These are phyloP conservation scores for Ranitomeya imitator DNA, from an alignment of 2,113 vertebrate species.

Conservation along the genomic window DNA sequence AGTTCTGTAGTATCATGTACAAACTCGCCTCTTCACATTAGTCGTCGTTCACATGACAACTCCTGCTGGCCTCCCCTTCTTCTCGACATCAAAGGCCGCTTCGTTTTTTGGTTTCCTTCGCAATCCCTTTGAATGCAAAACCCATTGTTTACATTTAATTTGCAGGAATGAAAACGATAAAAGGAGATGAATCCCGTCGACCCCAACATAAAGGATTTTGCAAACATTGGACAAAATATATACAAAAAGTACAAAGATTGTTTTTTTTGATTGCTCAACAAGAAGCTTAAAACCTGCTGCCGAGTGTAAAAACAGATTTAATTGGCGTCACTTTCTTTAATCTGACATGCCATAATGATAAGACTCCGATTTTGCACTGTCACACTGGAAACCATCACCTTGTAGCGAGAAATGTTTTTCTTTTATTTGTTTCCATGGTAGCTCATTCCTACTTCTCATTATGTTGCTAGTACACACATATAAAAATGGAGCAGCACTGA, in stretches of 20 bases:
- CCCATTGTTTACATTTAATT: slow-evolving; percentile 15
- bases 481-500: neutral
- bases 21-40: slow-evolving; percentile 9
- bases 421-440: slow-evolving; percentile 50
- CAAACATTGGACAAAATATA: neutral
- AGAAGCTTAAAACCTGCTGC: neutral
- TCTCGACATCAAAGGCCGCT: neutral
- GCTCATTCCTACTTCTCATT: slow-evolving; percentile 19
- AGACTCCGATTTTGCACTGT: neutral
- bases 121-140: neutral
- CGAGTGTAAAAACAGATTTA: slow-evolving; percentile 12
- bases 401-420: neutral
- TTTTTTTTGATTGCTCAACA: neutral
- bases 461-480: slow-evolving; percentile 19
- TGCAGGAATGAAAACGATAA: neutral
- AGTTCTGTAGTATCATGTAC: neutral
- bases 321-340: slow-evolving; percentile 38
- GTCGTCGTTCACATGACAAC: neutral
- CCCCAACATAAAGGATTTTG: neutral
- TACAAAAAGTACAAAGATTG: slow-evolving; percentile 6
- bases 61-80: neutral
- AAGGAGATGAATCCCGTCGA: neutral
- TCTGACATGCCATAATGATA: slow-evolving; percentile 29
- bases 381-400: slow-evolving; percentile 5
- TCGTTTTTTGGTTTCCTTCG: too few relatives aligned